These are phyloP conservation scores for Ophiothrix spiculata DNA, from an alignment of 35 echinoderm and acorn worm genomes.

Conservation along the genomic window DNA sequence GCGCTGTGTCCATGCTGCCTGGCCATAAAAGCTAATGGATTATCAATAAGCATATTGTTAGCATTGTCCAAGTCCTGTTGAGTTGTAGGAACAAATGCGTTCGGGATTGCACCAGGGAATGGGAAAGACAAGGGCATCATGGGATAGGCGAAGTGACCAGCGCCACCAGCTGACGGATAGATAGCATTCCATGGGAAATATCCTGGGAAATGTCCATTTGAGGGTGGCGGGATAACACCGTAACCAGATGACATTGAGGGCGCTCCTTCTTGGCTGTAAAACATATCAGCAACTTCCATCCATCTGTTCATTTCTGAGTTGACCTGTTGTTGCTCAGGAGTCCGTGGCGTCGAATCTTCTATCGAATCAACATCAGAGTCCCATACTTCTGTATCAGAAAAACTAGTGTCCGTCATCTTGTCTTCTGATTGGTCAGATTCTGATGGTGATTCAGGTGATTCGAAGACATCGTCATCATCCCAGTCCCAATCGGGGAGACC, in stretches of 20 bases:
- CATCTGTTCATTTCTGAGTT: not conserved
- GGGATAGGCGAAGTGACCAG: not conserved
- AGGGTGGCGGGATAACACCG: not conserved
- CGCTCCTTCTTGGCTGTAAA: not conserved
- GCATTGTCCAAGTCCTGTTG: not conserved
- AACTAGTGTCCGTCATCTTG: not conserved
- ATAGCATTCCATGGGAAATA: not conserved
- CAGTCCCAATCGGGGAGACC: not conserved
- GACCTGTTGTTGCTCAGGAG: no score
- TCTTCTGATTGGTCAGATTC: not conserved
- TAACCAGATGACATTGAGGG: not conserved
- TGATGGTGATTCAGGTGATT: not conserved
- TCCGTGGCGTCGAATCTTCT: not conserved
- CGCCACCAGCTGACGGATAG: not conserved
- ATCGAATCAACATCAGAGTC: not conserved
- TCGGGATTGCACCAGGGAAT: not conserved
- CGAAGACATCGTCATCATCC: not conserved
- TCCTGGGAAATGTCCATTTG: not conserved
- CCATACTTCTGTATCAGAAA: not conserved
- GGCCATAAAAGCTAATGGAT: not conserved
- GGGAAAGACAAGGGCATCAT: not conserved
- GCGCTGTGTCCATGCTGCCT: not conserved
- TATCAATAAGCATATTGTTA: not conserved
- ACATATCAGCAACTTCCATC: not conserved
- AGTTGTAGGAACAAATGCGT: not conserved